Base-by-base conservation (phyloP, 2,797 vertebrate genomes). In the Serranus cabrilla region DNA sequence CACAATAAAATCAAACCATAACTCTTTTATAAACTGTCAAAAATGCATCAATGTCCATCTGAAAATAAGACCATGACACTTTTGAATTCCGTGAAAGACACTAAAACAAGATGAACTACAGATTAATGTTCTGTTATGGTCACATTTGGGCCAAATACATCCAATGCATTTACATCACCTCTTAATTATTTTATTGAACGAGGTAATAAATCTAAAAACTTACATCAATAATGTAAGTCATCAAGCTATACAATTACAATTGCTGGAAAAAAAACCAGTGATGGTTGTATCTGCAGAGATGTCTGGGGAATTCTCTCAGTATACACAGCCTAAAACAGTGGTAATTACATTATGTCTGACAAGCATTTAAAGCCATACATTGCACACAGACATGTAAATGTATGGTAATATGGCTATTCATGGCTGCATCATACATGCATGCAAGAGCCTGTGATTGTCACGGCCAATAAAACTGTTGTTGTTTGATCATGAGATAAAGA, bases 261-360 rank as follows among this genome's bases (percentile, higher is more conserved):
- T 45, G 45, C 27, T 46, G 55, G 13, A 66, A 47, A 73, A 57
- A 71, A 47, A 23, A 0, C 7, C 25, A 23, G 66, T 21, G 65
- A 70, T 37, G 56, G 27, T 71, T 70, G 51, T 70, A 6, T 84
- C 54, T 78, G 64, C 43, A 61, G 59, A 63, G 49, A 57, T 65
- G 82, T 85, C 66, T 6, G 42, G 74, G 74, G 80, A 71, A 74
- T 82, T 62, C 14, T 59, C 45, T 56, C 16, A 47, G 78, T 47
- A 76, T 39, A 76, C 82, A 90, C 82, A 83, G 51, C 37, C 51
- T 62, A 71, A 82, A 82, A 82, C 74, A 60, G 52, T 45, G 67
- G 57, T 86, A 81, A 92, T 90, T 84, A 69, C 62, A 89, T 75
- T 56, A 71, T 65, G 83, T 84, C 83, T 91, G 84, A 89, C 85